A percentile compares a stretch with the other conserved stretches of the same genome.
These are phyloP conservation scores for Eubasilissa regina DNA, from an alignment of 1,140 invertebrate species.

Conservation along the genomic window DNA sequence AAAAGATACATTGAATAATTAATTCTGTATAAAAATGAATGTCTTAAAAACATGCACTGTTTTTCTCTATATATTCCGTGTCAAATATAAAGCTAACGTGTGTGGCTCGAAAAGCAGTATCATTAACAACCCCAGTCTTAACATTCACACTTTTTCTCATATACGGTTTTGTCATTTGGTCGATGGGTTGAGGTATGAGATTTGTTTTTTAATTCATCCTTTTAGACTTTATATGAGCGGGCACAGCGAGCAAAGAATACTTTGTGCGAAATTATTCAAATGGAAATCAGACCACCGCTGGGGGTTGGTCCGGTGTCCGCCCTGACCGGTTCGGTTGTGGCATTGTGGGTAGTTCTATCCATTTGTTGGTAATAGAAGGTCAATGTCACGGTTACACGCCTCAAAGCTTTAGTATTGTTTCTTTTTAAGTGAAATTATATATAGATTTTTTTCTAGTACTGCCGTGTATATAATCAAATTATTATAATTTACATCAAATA, in stretches of 20 bases:
- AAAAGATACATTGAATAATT: too few relatives aligned
- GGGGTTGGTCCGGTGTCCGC: slow-evolving; percentile 4
- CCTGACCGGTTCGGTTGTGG: not conserved
- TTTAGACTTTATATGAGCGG: not conserved
- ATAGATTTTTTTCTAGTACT: too few relatives aligned
- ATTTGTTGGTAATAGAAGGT: not conserved
- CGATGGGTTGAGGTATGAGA: not conserved
- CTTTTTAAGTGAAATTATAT: too few relatives aligned
- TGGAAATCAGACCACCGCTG: slow-evolving; percentile 24
- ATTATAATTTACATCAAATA: too few relatives aligned
- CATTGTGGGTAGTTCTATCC: not conserved
- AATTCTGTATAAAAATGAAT: too few relatives aligned
- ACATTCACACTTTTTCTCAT: not conserved
- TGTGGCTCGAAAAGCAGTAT: too few relatives aligned
- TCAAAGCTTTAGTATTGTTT: not conserved
- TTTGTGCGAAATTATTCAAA: slow-evolving; percentile 47
- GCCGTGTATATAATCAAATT: too few relatives aligned
- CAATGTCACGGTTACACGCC: not conserved
- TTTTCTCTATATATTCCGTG: too few relatives aligned
- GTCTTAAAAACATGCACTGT: too few relatives aligned
- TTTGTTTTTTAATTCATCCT: slow-evolving; percentile 6
- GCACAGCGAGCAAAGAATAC: not conserved
- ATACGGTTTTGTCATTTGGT: not conserved
- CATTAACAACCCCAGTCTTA: too few relatives aligned
- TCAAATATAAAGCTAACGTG: too few relatives aligned